Evolutionary conservation across 2,888 invertebrate species (phyloP), one percentile per base, ranked within the genome.

Genomic region (Thymelicus sylvestris): DNA sequence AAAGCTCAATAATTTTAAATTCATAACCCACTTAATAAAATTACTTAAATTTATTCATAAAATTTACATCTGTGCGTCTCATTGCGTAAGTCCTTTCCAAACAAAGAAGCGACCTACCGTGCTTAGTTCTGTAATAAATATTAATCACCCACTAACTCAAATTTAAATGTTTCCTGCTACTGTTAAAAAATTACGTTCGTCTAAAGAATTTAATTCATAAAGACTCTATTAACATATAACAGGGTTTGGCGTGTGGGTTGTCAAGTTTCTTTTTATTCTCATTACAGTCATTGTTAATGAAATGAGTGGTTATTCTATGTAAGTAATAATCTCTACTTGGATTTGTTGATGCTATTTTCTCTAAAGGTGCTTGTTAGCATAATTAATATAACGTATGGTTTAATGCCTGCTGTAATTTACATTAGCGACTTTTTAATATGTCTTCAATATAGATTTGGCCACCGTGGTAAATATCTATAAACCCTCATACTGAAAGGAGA

Each of bases 101-200:
- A 66, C 71, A 74, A 76, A 78, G 76, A 72, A 75, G 76, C 74
- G 73, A 74, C 77, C 77, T 79, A 79, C 81, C 76, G 77, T 79
- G 76, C 77, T 78, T 77, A 79, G 76, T 81, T 78, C 71, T 77
- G 80, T 90, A 84, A 91, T 92, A 90, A 90, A 92, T 92, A 90
- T 91, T 91, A 91, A 92, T 91, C 86, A 88, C 81, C 85, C 78
- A 82, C 83, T 88, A 87, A 91, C 79, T 87, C 83, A 86, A 85
- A 87, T 86, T 87, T 86, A 89, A 92, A 89, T 88, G 86, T 83
- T 91, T 87, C 89, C 87, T 86, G 92, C 92, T 91, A 91, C 93
- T 83, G 92, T 89, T 81, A 81, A 82, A 85, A 71, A 84, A 86
- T 86, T 83, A 84, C 81, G 78, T 80, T 83, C 83, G 81, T 79